A percentile compares a stretch with the other conserved stretches of the same genome.
Conservation (phyloP, 2,797 vertebrate species). For the Parauchenoglanis punctatus region DNA sequence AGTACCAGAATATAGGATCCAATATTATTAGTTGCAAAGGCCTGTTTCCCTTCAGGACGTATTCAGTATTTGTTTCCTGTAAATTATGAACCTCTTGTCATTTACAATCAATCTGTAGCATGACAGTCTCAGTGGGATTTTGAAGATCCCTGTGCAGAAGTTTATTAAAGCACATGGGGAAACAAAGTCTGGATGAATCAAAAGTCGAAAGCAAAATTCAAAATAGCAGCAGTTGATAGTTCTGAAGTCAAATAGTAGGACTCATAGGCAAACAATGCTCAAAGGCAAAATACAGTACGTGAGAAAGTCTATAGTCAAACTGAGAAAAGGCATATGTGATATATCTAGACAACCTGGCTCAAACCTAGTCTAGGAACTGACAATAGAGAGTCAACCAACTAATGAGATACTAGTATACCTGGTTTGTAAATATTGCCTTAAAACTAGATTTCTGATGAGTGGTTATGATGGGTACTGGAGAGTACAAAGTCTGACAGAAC, state of each 20-base stretch:
- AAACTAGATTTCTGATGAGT: not conserved
- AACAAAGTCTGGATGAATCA: not conserved
- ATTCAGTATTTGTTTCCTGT: slow-evolving; percentile 17
- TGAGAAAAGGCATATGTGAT: not conserved
- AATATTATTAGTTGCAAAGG: not conserved
- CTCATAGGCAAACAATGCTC: not conserved
- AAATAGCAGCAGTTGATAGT: not conserved
- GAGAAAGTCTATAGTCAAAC: not conserved
- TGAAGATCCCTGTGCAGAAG: not conserved
- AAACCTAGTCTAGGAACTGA: not conserved
- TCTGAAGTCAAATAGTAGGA: not conserved
- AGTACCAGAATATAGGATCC: not conserved
- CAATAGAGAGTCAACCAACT: not conserved
- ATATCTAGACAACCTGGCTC: not conserved
- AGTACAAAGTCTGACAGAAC: not conserved
- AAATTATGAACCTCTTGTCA: not conserved
- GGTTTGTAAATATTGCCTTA: not conserved
- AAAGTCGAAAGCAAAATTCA: not conserved
- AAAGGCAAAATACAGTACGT: not conserved
- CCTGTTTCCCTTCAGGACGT: not conserved
- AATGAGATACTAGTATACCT: not conserved
- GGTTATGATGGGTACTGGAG: not conserved
- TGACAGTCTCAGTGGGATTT: not conserved
- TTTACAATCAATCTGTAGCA: not conserved
- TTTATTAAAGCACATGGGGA: not conserved